phyloP scores from a whole-genome alignment of 2,888 invertebrate genomes.

The Agriopis aurantiaria region DNA sequence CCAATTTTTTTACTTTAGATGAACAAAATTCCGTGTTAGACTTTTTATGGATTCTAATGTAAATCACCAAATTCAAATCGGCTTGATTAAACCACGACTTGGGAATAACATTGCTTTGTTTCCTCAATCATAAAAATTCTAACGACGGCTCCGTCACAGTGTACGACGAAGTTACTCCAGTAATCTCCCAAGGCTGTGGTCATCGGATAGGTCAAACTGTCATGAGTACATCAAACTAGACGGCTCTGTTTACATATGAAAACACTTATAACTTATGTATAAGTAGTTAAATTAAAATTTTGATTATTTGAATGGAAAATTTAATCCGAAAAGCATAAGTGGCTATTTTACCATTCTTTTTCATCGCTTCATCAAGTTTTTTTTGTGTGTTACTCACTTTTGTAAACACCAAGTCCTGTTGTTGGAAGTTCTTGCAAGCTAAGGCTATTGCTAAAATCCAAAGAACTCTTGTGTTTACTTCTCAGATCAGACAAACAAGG shows the following conservation, averaged over 20 bases:
- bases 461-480: no score
- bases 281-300: background rate
- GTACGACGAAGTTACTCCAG: conserved; percentile 7
- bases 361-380: no score
- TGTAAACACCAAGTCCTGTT: no score
- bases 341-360: no score
- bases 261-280: background rate
- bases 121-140: conserved; percentile 22
- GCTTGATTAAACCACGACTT: conserved; percentile 1
- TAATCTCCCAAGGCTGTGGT: conserved; percentile 19
- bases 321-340: no score
- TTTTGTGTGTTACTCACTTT: no score
- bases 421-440: no score
- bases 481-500: no score
- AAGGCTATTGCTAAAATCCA: no score
- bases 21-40: background rate
- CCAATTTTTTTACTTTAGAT: no score
- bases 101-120: conserved; percentile 10
- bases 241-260: background rate
- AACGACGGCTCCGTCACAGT: background rate
- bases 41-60: background rate
- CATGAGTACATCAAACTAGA: conserved; percentile 1
- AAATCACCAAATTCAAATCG: conserved; percentile 4
- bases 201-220: background rate
- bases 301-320: no score